Base-by-base conservation (phyloP, 1,140 invertebrate genomes). In the Drosophila bocqueti region DNA sequence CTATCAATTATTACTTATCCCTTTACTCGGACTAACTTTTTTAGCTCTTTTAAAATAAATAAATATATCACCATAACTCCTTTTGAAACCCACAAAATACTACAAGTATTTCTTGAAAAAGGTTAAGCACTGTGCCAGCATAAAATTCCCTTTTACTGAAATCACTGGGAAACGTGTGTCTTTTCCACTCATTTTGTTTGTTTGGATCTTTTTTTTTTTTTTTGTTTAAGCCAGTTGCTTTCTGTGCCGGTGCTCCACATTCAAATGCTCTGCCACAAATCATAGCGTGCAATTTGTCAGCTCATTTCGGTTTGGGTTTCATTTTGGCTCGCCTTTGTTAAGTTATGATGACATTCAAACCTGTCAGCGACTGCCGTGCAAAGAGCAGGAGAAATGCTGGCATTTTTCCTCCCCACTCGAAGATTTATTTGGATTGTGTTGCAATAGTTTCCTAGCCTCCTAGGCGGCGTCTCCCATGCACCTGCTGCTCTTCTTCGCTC, bases 331-430 rank as follows among this genome's bases (percentile, higher is more conserved):
- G 50, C 68, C 60, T 81, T 83, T 69, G 65, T 78, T 73, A 75
- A 83, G 68, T 84, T 87, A 84, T 87, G 84, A 89, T 81, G 83
- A 84, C 83, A 87, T 87, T 87, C 84, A 74, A 76, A 78, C 84
- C 81, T 89, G 84, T 87, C 83, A 83, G 50, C 72, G 61, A 50
- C 26, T 68, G 26, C 66, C 63, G 26, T 68, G 45, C 63, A 42
- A 50, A 67, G 66, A 67, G 58, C 29, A 49, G 43, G 18, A 45
- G 49, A 67, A 42, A 58, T 42, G 52, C 49, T 67, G 61, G 52
- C 65, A 52, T 65, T 69, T 61, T 61, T 76, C 38, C 79, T 72
- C 45, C 63, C n/a, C 29, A 42, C 71, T 63, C 69, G 55, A 67
- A 79, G 86, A 90, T 90, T 90, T 90, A 90, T 90, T 76, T 90